Conservation (phyloP, 2,888 invertebrate species). For the Archaeoteleia sp. region DNA sequence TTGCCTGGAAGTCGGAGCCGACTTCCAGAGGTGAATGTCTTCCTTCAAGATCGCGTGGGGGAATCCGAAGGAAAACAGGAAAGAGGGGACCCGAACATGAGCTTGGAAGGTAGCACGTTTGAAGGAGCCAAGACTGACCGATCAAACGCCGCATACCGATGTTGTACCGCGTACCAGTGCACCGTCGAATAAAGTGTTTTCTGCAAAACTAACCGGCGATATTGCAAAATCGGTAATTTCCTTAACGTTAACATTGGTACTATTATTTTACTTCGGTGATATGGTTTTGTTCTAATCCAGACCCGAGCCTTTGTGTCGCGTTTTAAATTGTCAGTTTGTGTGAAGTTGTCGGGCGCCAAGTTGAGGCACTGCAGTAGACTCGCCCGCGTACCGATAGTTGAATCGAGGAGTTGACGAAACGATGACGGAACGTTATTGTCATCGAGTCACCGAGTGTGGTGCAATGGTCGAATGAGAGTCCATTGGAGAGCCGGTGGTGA, state of each 20-base stretch:
- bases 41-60: slow-evolving; percentile 48
- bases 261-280: no score
- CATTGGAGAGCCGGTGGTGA: slow-evolving; percentile 3
- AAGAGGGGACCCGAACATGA: slow-evolving; percentile 45
- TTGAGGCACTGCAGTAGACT: no score
- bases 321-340: no score
- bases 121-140: slow-evolving; percentile 45
- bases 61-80: slow-evolving; percentile 45
- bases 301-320: no score
- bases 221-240: no score
- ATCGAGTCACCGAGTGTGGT: slow-evolving; percentile 12
- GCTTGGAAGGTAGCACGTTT: slow-evolving; percentile 43
- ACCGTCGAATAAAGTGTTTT: slow-evolving; percentile 13
- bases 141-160: slow-evolving; percentile 47
- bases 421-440: slow-evolving; percentile 6
- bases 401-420: neutral
- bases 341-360: no score
- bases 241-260: no score
- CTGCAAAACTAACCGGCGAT: no score
- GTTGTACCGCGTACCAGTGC: slow-evolving; percentile 17
- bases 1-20: slow-evolving; percentile 41
- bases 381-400: no score
- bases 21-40: slow-evolving; percentile 50
- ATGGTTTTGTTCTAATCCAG: no score
- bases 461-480: slow-evolving; percentile 11